Percentiles rank a stretch among this genome's conserved stretches.
Conservation (phyloP, 1,140 invertebrate genomes). For the Sycophila sp. region DNA sequence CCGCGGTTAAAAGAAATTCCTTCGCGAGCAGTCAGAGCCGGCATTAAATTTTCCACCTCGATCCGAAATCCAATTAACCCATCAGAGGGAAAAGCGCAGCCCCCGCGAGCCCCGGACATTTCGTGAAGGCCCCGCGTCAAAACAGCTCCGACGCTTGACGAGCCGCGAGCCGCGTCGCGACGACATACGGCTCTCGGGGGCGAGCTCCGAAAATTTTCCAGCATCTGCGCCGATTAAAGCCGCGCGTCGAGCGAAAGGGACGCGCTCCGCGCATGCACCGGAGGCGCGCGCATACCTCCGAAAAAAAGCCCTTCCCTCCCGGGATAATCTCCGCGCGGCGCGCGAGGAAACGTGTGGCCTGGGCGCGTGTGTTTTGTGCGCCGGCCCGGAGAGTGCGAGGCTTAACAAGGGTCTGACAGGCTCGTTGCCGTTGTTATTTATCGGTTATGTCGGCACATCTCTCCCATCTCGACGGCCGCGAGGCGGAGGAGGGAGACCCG, state of each 20-base stretch:
- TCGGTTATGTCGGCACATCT: conserved; percentile 64
- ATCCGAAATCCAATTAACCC: no score
- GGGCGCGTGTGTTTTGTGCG: conserved; percentile 20
- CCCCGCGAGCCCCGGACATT: no score
- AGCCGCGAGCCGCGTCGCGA: no score
- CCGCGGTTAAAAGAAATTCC: no score
- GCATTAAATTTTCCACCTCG: no score
- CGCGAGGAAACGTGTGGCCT: conserved; percentile 5
- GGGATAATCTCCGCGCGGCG: conserved; percentile 39
- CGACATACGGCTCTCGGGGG: conserved; percentile 4
- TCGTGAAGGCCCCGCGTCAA: no score
- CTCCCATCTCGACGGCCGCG: conserved; percentile 53
- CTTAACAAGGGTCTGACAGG: conserved; percentile 66
- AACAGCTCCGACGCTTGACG: no score
- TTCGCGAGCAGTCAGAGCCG: no score
- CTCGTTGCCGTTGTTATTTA: conserved; percentile 66
- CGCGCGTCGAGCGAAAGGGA: conserved; percentile 32
- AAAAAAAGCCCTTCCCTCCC: not conserved
- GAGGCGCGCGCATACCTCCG: not conserved
- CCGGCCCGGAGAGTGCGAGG: conserved; percentile 43
- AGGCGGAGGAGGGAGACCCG: conserved; percentile 34
- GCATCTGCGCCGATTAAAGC: not conserved
- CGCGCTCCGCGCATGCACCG: no score
- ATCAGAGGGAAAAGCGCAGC: no score
- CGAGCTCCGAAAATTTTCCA: not conserved